Evolutionary conservation across 1,140 invertebrate species (phyloP), one percentile per base, ranked within the genome.

Genomic region (Caenorhabditis briggsae): DNA sequence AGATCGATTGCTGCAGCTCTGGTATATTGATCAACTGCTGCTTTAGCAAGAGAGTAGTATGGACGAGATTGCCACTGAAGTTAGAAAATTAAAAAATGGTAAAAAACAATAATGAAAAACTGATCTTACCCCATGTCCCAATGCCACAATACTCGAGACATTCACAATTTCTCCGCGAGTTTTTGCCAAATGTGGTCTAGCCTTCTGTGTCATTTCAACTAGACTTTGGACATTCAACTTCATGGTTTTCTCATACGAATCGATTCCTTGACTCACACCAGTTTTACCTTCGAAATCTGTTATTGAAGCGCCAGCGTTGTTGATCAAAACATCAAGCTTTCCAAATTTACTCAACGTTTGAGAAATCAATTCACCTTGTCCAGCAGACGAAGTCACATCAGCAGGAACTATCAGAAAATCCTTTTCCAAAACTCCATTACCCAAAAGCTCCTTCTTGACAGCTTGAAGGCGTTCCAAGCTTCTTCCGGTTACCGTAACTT

Each of bases 401-500:
- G 56, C 56, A 8, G 56, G 18, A n/a, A 59, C 56, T 20, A 59
- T n/a, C 9, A 59, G 56, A 59, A 59, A 20, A 59, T 59, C n/a
- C 3, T 2, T n/a, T 23, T 59, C 18, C 14, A 8, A n/a, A n/a
- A 59, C 20, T n/a, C n/a, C n/a, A 16, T 2, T 9, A 20, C 20
- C 18, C 20, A 59, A 59, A 20, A 59, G 9, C 9, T 20, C 16
- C 20, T 59, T 8, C 20, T 23, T 5, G 8, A 23, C 8, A 20
- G 18, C 56, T n/a, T 59, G 16, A 59, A 59, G 65, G 7, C 46
- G 33, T 33, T 88, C 50, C 33, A 20, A 8, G 20, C n/a, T 59
- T 59, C 56, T 59, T n/a, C 56, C 56, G 20, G 56, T 59, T 5
- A 59, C 56, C 16, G 56, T 59, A 59, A 59, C 56, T n/a, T 59